Percentiles rank a stretch among this genome's conserved stretches.
Conservation (phyloP, 2,797 vertebrate genomes). For the Danio tinwini region DNA sequence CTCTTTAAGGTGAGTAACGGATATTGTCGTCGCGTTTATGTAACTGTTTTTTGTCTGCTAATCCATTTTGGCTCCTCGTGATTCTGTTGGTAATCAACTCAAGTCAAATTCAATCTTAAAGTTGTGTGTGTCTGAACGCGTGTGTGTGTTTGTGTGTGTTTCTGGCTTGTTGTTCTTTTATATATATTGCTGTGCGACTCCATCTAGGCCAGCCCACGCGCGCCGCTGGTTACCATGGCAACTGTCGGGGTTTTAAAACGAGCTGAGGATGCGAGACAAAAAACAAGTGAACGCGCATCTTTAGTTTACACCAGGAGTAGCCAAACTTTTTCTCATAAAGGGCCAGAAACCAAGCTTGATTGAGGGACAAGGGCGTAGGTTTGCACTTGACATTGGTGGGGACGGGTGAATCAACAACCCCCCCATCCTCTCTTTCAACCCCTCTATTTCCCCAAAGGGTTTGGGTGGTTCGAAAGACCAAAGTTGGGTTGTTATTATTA, state of each 20-base stretch:
- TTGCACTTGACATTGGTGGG: no score
- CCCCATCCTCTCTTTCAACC: no score
- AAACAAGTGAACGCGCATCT: slow-evolving; percentile 55
- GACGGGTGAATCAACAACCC: no score
- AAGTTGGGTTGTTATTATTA: no score
- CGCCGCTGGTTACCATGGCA: slow-evolving; percentile 73
- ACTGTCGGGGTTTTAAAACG: slow-evolving; percentile 69
- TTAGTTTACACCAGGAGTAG: slow-evolving; percentile 7
- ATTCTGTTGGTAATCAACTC: not conserved
- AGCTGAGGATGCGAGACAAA: slow-evolving; percentile 60
- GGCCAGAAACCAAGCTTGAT: no score
- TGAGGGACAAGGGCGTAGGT: no score
- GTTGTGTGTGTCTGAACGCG: slow-evolving; percentile 39
- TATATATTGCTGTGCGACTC: slow-evolving; percentile 72
- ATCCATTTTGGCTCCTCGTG: not conserved
- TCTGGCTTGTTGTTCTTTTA: not conserved
- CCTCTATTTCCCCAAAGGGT: no score
- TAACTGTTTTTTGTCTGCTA: not conserved
- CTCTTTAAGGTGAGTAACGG: slow-evolving; percentile 6
- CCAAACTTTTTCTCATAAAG: no score
- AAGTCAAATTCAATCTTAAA: not conserved
- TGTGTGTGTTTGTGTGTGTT: slow-evolving; percentile 40
- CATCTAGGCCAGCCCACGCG: slow-evolving; percentile 78
- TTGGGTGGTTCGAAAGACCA: no score
- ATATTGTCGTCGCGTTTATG: not conserved